Evolutionary conservation across 1,140 invertebrate genomes (phyloP), one percentile per base, ranked within the genome.

Genomic region (Temnothorax longispinosus): DNA sequence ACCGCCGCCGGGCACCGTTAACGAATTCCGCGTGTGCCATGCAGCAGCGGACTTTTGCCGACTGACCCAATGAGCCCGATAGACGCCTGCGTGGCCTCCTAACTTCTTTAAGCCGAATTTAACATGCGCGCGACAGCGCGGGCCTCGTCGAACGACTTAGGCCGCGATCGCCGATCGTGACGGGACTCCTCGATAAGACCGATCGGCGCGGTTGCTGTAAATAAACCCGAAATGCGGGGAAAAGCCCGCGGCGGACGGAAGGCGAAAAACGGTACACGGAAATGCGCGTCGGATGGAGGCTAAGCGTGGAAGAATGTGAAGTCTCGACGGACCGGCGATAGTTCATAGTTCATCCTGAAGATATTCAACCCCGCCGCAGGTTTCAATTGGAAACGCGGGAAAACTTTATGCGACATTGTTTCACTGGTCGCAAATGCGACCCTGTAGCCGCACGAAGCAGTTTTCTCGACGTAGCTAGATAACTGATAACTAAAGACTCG

Each of bases 51-150:
- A 87, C 86, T 91, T 90, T 94, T 91, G 87, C 92, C 92, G 87
- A 91, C 90, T 91, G 93, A 94, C 94, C 94, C 91, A 92, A 91
- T 94, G 93, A 81, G 89, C 94, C 89, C 91, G 91, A 94, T 94
- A 93, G 81, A 87, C 86, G 69, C 77, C 78, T 80, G n/a, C 27
- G 27, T 88, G 93, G 88, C 93, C 93, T 92, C 89, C 88, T 93
- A 74, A 91, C 93, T 93, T 89, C 92, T 87, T 93, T 93, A 88
- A 72, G 27, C 44, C 64, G 52, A 75, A 89, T 77, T 90, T 87
- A 90, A 87, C 77, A 93, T 93, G 92, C 89, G 90, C 87, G 86
- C 65, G 74, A 67, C 76, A 50, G 85, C 81, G 52, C 74, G 65
- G 47, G 13, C 54, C 58, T 18, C n/a, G 11, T 35, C 27, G 8